Percentiles rank a stretch among this genome's conserved stretches.
phyloP scores from a whole-genome alignment of 2,113 vertebrate genomes.

The Saguinus imperator region DNA sequence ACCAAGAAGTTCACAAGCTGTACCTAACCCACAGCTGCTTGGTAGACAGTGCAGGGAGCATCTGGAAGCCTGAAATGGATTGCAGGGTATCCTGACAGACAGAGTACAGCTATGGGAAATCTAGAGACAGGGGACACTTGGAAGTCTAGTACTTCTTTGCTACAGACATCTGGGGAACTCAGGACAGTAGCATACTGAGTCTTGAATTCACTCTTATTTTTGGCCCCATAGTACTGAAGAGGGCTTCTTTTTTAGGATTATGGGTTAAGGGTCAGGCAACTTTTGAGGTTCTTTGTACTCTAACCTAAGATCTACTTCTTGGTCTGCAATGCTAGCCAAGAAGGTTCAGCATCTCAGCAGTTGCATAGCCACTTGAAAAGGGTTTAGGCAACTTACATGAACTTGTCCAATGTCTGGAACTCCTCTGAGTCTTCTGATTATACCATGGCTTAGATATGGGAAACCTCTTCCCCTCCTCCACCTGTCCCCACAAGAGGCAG shows the following conservation, averaged over 20 bases:
- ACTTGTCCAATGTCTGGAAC: not conserved
- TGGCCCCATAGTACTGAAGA: not conserved
- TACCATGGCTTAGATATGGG: not conserved
- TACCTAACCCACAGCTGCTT: not conserved
- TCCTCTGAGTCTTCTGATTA: not conserved
- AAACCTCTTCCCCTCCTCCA: not conserved
- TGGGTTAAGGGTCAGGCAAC: not conserved
- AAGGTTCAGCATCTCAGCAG: not conserved
- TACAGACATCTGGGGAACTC: not conserved
- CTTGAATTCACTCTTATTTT: not conserved
- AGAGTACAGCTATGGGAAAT: not conserved
- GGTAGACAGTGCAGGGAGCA: not conserved
- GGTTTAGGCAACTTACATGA: not conserved
- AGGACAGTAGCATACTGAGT: not conserved
- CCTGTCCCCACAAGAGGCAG: not conserved
- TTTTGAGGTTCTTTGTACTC: not conserved
- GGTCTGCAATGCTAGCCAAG: not conserved
- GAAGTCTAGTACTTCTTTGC: not conserved
- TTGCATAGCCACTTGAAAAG: not conserved
- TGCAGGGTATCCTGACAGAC: not conserved
- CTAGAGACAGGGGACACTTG: not conserved
- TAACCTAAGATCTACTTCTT: not conserved
- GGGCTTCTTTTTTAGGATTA: conserved; percentile 2
- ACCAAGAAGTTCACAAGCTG: not conserved
- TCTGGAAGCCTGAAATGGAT: not conserved